Evolutionary conservation across 2,797 vertebrate genomes (phyloP), one percentile per base, ranked within the genome.

Genomic region (Emys orbicularis): DNA sequence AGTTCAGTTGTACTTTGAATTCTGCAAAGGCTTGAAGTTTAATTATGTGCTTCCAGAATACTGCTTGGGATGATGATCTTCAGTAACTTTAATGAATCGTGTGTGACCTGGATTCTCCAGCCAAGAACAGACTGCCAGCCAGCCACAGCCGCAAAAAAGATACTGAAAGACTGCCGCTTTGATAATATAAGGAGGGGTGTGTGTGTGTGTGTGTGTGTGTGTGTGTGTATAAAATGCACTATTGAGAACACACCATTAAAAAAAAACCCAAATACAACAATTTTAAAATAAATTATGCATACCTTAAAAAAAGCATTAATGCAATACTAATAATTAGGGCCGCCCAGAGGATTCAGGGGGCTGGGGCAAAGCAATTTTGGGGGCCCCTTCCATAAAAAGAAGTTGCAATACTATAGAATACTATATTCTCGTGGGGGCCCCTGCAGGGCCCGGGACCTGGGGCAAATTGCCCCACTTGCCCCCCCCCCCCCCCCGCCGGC

Each of bases 81-180:
- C 0, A 1, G 89, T 91, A 96, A 90, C 95, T 95, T 47, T 80
- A 86, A 84, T 90, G 93, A 94, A 50, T 89, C 59, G 49, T 83
- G 79, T 79, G 93, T 80, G 95, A 95, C 88, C 11, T 7, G 87
- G 83, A 83, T 96, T 95, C 92, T 59, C 95, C 96, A 95, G 96
- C 82, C 86, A 56, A 8, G 37, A 3, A 1, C 4, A 31, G 92
- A 90, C 92, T 81, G 94, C 87, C 89, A 92, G 95, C 89, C 1
- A 29, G 88, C 61, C 86, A 84, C 83, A 86, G 84, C 19, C 1
- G 5, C 65, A 68, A 12, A 72, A 81, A 54, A 47, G 21, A 47
- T 34, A 72, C 93, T 12, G 61, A 53, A 82, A 81, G 59, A 79
- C 79, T 12, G 52, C 27, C 81, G 54, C 85, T 84, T 68, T 52